phyloP scores from a whole-genome alignment of 2,113 vertebrate genomes.

The Cephalopterus ornatus region DNA sequence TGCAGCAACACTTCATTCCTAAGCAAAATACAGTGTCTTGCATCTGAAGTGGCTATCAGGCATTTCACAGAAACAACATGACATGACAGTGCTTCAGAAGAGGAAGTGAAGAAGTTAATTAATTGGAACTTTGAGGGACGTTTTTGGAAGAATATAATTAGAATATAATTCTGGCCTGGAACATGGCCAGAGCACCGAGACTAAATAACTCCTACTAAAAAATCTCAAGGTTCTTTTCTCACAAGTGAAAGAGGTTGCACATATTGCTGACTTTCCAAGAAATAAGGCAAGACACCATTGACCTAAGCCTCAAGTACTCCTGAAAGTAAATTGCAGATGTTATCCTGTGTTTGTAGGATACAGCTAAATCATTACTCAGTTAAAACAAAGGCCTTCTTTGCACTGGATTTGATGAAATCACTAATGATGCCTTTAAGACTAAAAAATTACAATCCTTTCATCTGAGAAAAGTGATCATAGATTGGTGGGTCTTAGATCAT shows the following conservation, averaged over 20 bases:
- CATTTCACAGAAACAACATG: neutral
- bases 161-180: neutral
- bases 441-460: neutral
- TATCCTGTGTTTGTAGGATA: neutral
- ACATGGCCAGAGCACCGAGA: neutral
- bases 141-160: conserved; percentile 3
- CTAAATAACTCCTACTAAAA: no score
- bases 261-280: neutral
- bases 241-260: neutral
- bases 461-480: neutral
- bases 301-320: neutral
- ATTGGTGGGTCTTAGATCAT: neutral
- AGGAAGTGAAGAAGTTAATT: neutral
- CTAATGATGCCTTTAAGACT: neutral
- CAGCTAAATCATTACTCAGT: neutral
- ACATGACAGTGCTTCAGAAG: neutral
- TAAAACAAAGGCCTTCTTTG: neutral
- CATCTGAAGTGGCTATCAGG: neutral
- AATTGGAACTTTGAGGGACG: conserved; percentile 1
- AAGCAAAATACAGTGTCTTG: neutral
- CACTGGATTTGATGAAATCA: neutral
- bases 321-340: neutral
- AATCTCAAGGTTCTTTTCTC: no score
- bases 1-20: neutral
- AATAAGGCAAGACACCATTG: neutral